Evolutionary conservation across 2,113 vertebrate species (phyloP), one percentile per base, ranked within the genome.

Genomic region (Sprattus sprattus): DNA sequence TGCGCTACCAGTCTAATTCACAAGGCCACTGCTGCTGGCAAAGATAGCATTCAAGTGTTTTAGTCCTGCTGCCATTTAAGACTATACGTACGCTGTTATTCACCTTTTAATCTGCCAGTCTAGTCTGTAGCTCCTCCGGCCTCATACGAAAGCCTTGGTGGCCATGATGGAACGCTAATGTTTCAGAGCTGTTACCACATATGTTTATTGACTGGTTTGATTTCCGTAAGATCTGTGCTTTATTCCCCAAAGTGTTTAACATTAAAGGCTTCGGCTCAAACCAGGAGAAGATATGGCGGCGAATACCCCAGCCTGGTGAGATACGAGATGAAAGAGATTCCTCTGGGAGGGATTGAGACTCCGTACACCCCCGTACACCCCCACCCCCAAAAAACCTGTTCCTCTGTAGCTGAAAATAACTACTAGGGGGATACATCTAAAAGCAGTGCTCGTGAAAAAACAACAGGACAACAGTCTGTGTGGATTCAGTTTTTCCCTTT

Each of bases 211-310:
- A 83, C 82, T 85, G 88, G 28, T 86, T 3, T 2, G 52, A 6
- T 82, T 78, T 60, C 57, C 75, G 52, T 54, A 54, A 15, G 52
- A 54, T 54, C 88, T 84, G 13, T 7, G 20, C 45, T 49, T 46
- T 81, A 28, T 82, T 84, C 86, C 86, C 88, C 89, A 83, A 22
- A 83, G 84, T 81, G 18, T n/a, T 80, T 50, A 80, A 83, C 86
- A 91, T 89, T 83, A 92, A 91, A 90, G 88, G 82, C 87, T 82
- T 57, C 78, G 47, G 47, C 78, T 84, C 83, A 87, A 90, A 91
- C 81, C 84, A 52, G 60, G 83, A 87, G 86, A 88, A 91, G 89
- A 91, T 87, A 90, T 85, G 25, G 64, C 32, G 0, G 25, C 15
- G 64, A 71, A 71, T 71, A 9, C 64, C 10, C 10, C 64, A 11